phyloP scores from a whole-genome alignment of 2,888 invertebrate genomes.

The Melanchra persicariae region DNA sequence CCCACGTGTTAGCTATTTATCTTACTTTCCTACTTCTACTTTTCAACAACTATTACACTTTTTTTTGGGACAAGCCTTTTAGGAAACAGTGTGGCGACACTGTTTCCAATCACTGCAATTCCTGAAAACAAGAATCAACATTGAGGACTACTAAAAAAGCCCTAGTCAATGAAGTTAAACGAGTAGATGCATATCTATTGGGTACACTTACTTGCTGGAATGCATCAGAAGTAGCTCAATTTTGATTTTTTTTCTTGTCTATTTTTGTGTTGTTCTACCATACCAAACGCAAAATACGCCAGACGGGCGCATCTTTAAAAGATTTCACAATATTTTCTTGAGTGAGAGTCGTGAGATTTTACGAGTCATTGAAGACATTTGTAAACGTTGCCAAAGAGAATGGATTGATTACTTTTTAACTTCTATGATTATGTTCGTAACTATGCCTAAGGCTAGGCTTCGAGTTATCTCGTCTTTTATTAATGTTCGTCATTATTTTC shows the following conservation, averaged over 20 bases:
- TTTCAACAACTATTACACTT: too few relatives aligned
- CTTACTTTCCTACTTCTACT: too few relatives aligned
- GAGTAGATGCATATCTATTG: too few relatives aligned
- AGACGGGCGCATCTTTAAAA: constrained; percentile 72
- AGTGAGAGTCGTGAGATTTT: constrained; percentile 84
- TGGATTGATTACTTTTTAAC: constrained; percentile 90
- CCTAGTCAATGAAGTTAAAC: background rate
- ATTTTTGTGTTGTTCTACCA: constrained; percentile 69
- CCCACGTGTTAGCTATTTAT: too few relatives aligned
- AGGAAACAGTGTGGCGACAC: too few relatives aligned
- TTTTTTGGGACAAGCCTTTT: too few relatives aligned
- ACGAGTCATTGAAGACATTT: constrained; percentile 88
- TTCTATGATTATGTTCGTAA: constrained; percentile 86
- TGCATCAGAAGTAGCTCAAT: background rate
- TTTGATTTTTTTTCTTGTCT: background rate
- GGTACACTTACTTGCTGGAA: too few relatives aligned
- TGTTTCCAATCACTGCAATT: background rate
- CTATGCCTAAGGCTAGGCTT: constrained; percentile 81
- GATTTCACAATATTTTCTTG: constrained; percentile 83
- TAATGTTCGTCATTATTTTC: constrained; percentile 82
- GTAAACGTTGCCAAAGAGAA: constrained; percentile 87
- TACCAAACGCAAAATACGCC: constrained; percentile 71
- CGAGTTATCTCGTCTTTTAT: constrained; percentile 79
- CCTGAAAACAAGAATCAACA: background rate
- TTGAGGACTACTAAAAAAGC: background rate